phyloP scores from a whole-genome alignment of 2,888 invertebrate genomes.

The Polydrusus cervinus region DNA sequence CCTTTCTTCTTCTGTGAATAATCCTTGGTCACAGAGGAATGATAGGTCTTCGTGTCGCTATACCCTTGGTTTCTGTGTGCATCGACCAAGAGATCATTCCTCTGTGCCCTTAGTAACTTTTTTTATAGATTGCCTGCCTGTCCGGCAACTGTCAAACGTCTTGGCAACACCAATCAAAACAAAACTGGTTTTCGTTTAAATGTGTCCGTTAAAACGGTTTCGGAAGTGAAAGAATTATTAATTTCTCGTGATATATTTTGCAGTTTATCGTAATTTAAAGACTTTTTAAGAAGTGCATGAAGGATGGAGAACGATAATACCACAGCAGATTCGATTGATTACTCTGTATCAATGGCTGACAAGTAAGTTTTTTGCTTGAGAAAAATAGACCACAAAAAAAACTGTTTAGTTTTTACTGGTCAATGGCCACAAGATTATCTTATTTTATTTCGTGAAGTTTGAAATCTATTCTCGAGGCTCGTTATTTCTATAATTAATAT shows the following conservation, averaged over 20 bases:
- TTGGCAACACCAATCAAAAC: slow-evolving; percentile 46
- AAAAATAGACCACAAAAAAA: slow-evolving; percentile 20
- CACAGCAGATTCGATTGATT: slow-evolving; percentile 45
- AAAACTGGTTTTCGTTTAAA: slow-evolving; percentile 37
- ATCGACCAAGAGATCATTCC: too few relatives aligned
- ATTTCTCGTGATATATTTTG: slow-evolving; percentile 2
- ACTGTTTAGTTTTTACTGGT: slow-evolving; percentile 10
- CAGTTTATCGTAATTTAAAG: not conserved
- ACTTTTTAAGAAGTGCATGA: slow-evolving; percentile 9
- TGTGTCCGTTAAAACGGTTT: slow-evolving; percentile 31
- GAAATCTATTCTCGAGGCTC: slow-evolving; percentile 31
- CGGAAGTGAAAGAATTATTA: slow-evolving; percentile 9
- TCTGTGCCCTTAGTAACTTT: not conserved
- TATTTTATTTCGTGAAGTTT: slow-evolving; percentile 15
- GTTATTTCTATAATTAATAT: slow-evolving; percentile 33
- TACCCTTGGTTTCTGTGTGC: too few relatives aligned
- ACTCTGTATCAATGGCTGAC: slow-evolving; percentile 45
- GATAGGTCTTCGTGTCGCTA: too few relatives aligned
- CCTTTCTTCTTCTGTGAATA: too few relatives aligned
- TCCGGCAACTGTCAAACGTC: slow-evolving; percentile 15
- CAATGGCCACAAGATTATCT: slow-evolving; percentile 18
- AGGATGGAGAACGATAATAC: slow-evolving; percentile 42
- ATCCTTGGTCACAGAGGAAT: too few relatives aligned
- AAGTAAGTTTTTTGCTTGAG: slow-evolving; percentile 42
- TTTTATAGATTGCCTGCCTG: slow-evolving; percentile 8